A percentile compares a stretch with the other conserved stretches of the same genome.
Evolutionary conservation across 2,113 vertebrate genomes (phyloP).

Genomic region (Danio rerio): DNA sequence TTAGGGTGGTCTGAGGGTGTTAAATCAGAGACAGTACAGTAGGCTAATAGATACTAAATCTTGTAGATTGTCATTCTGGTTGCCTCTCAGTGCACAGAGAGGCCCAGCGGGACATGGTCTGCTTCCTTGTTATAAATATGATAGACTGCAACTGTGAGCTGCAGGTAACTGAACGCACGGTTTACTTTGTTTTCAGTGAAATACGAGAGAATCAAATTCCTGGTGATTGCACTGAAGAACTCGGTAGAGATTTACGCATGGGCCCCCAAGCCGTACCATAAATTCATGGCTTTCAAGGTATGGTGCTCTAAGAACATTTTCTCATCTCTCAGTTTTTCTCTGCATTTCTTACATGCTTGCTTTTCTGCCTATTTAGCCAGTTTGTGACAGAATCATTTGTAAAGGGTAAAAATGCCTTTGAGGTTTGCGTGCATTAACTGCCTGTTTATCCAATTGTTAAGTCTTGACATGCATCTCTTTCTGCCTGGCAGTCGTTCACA

Average conservation of each 20-base stretch:
- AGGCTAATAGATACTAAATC: background rate
- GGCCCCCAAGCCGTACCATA: slow-evolving; percentile 99
- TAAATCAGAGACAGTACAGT: background rate
- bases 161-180: slow-evolving; percentile 6
- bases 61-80: slow-evolving; percentile 3
- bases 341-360: background rate
- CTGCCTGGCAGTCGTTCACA: slow-evolving; percentile 86
- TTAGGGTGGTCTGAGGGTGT: no score
- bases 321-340: background rate
- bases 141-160: slow-evolving; percentile 13
- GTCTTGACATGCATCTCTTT: background rate
- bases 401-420: background rate
- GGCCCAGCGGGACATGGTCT: background rate
- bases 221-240: slow-evolving; percentile 97
- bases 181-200: slow-evolving; percentile 81
- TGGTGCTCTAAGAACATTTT: slow-evolving; percentile 5
- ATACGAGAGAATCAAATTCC: slow-evolving; percentile 97
- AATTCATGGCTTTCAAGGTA: slow-evolving; percentile 99
- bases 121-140: slow-evolving; percentile 15
- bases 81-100: background rate
- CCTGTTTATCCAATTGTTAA: background rate
- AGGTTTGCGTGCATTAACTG: background rate
- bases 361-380: slow-evolving; percentile 4
- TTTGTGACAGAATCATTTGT: background rate
- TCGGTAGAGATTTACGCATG: slow-evolving; percentile 98